Evolutionary conservation across 92 coral and sea anemone species (phyloP).

Genomic region (Blastomussa wellsi): DNA sequence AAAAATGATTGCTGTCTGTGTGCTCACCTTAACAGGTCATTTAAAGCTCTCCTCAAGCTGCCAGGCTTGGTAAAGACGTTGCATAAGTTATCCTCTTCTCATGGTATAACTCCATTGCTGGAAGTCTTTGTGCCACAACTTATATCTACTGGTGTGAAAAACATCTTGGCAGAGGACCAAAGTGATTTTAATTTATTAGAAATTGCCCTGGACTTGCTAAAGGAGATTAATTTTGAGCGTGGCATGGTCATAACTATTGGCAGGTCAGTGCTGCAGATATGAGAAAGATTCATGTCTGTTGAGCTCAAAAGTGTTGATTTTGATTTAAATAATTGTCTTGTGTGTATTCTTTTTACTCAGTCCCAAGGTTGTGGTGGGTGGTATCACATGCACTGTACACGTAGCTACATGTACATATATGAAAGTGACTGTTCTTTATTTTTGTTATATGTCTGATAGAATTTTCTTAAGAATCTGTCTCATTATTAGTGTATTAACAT

Average conservation of each 20-base stretch:
- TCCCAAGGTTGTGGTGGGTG: too few relatives aligned
- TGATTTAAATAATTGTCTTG: too few relatives aligned
- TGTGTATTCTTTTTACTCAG: too few relatives aligned
- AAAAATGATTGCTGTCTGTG: background rate
- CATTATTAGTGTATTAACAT: too few relatives aligned
- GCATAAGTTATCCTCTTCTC: conserved; percentile 51
- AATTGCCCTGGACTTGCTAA: conserved; percentile 30
- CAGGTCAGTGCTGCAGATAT: conserved; percentile 33
- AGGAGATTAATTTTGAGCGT: conserved; percentile 53
- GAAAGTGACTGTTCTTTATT: too few relatives aligned
- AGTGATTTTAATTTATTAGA: conserved; percentile 12
- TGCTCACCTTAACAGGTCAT: conserved; percentile 52
- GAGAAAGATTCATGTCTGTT: background rate
- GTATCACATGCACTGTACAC: too few relatives aligned
- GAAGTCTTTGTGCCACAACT: conserved; percentile 79
- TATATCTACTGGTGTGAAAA: conserved; percentile 44
- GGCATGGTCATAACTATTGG: conserved; percentile 29
- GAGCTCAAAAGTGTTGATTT: too few relatives aligned
- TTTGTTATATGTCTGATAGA: too few relatives aligned
- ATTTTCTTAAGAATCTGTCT: too few relatives aligned
- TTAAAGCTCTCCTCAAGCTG: conserved; percentile 59
- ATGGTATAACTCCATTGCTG: conserved; percentile 67
- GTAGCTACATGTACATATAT: too few relatives aligned
- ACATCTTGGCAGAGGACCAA: conserved; percentile 29
- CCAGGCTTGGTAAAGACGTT: conserved; percentile 60